Base-by-base conservation (phyloP, 2,113 vertebrate species). In the Ginglymostoma cirratum region DNA sequence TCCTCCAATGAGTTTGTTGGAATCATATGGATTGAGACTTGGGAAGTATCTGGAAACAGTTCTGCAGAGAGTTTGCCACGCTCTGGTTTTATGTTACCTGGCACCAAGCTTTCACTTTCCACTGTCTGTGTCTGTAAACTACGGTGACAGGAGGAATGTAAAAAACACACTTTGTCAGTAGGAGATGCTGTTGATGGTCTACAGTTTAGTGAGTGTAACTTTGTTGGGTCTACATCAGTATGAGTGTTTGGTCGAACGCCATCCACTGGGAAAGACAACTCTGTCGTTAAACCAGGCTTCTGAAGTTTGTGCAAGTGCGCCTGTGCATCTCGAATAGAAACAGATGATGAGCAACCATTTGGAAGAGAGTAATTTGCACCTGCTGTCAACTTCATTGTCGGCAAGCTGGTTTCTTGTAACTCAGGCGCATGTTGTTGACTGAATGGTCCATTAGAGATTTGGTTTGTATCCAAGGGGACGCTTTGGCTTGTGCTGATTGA, bases 121-220 rank as follows among this genome's bases (percentile, higher is more conserved):
- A 52, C 97, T 96, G 34, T 96, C 96, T 97, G 98, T 96, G 83
- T 96, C 23, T 96, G 97, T 70, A 97, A 96, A 96, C 96, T 96
- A 72, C 96, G 96, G 12, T 96, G 96, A 0, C 97, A 96, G 65
- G 98, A 97, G 96, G 97, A 95, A 27, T 95, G 96, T 93, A 98
- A 97, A 48, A 98, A 96, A 98, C 96, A 65, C 97, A 90, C 94
- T 5, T 97, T 95, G 83, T 97, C 97, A 30, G 97, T 90, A 17
- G 69, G 2, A 95, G 97, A 98, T 0, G 98, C 97, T 17, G 98
- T 98, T 15, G 98, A 98, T 55, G 98, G 97, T 87, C 98, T 97
- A 98, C 98, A 98, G 97, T 96, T 96, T 96, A 98, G 95, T 2
- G 97, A 96, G 95, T 98, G 97, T 95, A 97, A 96, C 96, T 97